Evolutionary conservation across 2,113 vertebrate genomes (phyloP), one percentile per base, ranked within the genome.

Genomic region (Zapus hudsonius): DNA sequence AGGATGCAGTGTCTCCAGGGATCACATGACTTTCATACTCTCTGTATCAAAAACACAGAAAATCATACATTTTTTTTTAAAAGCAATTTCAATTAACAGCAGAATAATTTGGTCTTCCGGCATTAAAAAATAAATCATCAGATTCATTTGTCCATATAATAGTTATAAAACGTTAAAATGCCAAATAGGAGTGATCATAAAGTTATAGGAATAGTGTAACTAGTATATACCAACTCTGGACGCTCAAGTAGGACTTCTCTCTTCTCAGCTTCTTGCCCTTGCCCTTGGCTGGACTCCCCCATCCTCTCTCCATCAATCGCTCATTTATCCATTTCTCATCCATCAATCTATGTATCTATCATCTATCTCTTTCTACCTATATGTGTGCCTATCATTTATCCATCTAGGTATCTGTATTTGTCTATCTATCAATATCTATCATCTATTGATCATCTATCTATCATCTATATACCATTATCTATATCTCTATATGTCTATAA

Each of bases 1-100:
- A 61, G 1, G 73, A 93, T 95, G 93, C 69, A 96, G 82, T 82
- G 94, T 90, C 88, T 95, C 61, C 79, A 94, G 80, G 92, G 93
- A 97, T 95, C 93, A 95, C 69, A 81, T 0, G 0, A 67, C 70
- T 97, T 89, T 3, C 23, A 94, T 27, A 85, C 80, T 95, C 69
- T 44, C 93, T 57, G 57, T 79, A 12, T 36, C 69, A 59, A 83
- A 83, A 94, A 94, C 0, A 0, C 19, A 93, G 52, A 63, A 87
- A 78, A 52, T 83, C 36, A 89, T 69, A 20, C 0, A 6, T 87
- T 97, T 96, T 81, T 81, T 70, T 95, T 47, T n/a, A n/a, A 57
- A 42, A 52, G 72, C 2, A 64, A 25, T 87, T 92, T 79, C 57
- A 64, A 81, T 70, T 57, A 91, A n/a, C 33, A 95, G 12, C 3